These are phyloP conservation scores for Euphonia xanthogaster DNA, from an alignment of 2,797 vertebrate genomes.

Conservation along the genomic window DNA sequence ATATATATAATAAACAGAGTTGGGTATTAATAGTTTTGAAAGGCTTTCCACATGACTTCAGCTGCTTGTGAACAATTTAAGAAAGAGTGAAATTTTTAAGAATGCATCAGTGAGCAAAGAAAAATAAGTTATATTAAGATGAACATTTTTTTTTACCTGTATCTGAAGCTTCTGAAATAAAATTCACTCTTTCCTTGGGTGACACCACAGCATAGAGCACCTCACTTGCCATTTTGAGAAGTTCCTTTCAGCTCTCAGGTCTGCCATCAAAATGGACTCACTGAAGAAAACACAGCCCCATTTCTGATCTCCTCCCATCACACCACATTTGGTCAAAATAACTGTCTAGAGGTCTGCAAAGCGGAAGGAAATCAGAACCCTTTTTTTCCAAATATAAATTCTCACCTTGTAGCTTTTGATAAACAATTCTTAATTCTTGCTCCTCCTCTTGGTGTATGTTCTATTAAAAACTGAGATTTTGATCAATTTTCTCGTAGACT, in stretches of 20 bases:
- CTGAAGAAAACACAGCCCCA: neutral
- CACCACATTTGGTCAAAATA: neutral
- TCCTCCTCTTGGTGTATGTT: neutral
- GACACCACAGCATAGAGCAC: neutral
- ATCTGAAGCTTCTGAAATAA: neutral
- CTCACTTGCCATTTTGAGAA: constrained; percentile 30
- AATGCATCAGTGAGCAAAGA: neutral
- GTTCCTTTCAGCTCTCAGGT: neutral
- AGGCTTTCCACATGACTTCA: neutral
- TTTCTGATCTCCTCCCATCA: neutral
- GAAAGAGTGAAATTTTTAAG: neutral
- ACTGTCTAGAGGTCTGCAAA: neutral
- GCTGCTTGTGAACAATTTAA: neutral
- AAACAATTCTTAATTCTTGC: neutral
- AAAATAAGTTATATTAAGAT: neutral
- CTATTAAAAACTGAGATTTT: neutral
- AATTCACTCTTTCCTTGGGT: neutral
- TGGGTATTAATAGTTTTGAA: neutral
- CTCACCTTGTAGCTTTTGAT: neutral
- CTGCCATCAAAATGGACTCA: constrained; percentile 4
- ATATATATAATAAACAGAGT: neutral
- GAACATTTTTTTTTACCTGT: neutral
- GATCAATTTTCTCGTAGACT: neutral
- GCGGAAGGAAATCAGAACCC: constrained; percentile 16
- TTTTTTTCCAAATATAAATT: neutral